Percentiles rank a stretch among this genome's conserved stretches.
These are phyloP conservation scores for Zaprionus vittiger DNA, from an alignment of 1,140 invertebrate species.

Conservation along the genomic window DNA sequence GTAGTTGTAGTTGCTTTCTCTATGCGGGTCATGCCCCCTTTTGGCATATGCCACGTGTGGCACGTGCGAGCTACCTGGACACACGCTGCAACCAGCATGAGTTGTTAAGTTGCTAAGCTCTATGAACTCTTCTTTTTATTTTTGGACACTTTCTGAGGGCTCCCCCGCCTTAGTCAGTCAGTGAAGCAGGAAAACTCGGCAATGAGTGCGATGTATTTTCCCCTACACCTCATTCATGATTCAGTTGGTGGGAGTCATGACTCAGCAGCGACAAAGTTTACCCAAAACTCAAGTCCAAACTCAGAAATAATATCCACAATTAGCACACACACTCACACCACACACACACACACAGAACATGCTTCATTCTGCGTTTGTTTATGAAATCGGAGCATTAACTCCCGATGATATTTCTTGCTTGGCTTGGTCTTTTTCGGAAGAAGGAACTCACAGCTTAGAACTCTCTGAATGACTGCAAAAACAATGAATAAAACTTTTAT, in stretches of 20 bases:
- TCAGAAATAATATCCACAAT: conserved; percentile 59
- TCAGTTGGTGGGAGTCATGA: conserved; percentile 39
- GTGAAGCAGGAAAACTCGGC: conserved; percentile 34
- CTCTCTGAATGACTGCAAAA: conserved; percentile 5
- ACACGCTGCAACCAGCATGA: conserved; percentile 54
- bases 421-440: conserved; percentile 39
- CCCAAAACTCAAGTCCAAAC: conserved; percentile 23
- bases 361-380: conserved; percentile 66
- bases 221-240: conserved; percentile 20
- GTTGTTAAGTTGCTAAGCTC: not conserved
- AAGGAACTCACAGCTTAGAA: conserved; percentile 6
- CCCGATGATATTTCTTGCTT: conserved; percentile 62
- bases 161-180: conserved; percentile 30
- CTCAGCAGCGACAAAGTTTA: conserved; percentile 38
- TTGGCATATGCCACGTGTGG: conserved; percentile 55
- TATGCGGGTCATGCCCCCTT: conserved; percentile 73
- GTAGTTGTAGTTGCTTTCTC: conserved; percentile 5
- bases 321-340: conserved; percentile 53
- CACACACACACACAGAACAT: conserved; percentile 41
- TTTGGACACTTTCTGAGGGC: conserved; percentile 37
- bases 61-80: conserved; percentile 57
- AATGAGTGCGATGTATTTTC: conserved; percentile 9
- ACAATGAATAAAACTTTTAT: not conserved
- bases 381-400: conserved; percentile 62
- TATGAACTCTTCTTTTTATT: not conserved